A percentile compares a stretch with the other conserved stretches of the same genome.
phyloP scores from a whole-genome alignment of 2,888 invertebrate species.

The Pristionchus entomophagus region DNA sequence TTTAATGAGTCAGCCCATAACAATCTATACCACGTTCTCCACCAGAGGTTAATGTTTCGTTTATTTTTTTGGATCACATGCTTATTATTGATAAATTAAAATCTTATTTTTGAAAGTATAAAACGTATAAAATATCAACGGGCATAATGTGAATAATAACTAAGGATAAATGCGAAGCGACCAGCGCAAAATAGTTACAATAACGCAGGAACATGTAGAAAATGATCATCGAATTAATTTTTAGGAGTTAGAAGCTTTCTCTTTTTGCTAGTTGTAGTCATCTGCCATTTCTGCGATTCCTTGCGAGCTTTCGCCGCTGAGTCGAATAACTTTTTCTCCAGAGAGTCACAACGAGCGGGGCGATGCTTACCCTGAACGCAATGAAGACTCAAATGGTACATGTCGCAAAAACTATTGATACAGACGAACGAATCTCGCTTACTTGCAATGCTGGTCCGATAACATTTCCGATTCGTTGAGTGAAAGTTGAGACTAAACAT shows the following conservation, averaged over 20 bases:
- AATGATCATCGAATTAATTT: slow-evolving; percentile 25
- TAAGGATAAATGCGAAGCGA: neutral
- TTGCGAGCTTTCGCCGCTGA: neutral
- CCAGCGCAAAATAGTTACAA: neutral
- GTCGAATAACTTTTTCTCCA: slow-evolving; percentile 43
- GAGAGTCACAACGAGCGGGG: slow-evolving; percentile 32
- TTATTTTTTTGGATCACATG: too few species aligned
- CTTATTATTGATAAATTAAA: too few species aligned
- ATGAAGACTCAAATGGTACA: neutral
- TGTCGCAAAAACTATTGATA: neutral
- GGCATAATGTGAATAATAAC: too few species aligned
- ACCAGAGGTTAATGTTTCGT: too few species aligned
- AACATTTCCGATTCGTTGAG: slow-evolving; percentile 34
- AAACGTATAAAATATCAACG: too few species aligned
- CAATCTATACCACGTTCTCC: too few species aligned
- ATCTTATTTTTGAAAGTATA: too few species aligned
- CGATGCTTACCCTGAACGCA: slow-evolving; percentile 35
- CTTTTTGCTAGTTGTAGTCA: slow-evolving; percentile 1
- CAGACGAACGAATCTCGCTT: neutral
- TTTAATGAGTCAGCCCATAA: too few species aligned
- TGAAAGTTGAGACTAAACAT: slow-evolving; percentile 36
- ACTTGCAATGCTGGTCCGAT: slow-evolving; percentile 40
- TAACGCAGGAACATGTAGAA: neutral
- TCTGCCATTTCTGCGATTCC: slow-evolving; percentile 29
- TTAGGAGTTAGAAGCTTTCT: slow-evolving; percentile 16